These are phyloP conservation scores for Drosophila vallismaia DNA, from an alignment of 2,888 invertebrate genomes.

Conservation along the genomic window DNA sequence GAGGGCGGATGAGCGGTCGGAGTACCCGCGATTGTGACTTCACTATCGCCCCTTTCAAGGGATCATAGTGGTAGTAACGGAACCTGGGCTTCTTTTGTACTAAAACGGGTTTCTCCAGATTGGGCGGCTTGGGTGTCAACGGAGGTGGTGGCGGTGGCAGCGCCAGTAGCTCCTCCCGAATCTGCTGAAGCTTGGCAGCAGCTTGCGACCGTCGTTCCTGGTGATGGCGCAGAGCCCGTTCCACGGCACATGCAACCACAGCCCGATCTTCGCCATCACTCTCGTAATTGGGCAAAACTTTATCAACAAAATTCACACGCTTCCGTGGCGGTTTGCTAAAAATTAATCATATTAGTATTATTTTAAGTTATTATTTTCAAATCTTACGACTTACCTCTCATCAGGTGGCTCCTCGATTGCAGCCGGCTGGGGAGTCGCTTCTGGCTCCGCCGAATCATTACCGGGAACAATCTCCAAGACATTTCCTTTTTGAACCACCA, in stretches of 20 bases:
- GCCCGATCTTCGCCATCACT: slow-evolving; percentile 81
- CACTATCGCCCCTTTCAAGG: slow-evolving; percentile 76
- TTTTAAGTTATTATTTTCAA: too few relatives aligned
- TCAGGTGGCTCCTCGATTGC: slow-evolving; percentile 47
- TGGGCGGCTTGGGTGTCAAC: slow-evolving; percentile 62
- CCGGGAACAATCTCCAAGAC: slow-evolving; percentile 83
- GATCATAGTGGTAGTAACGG: slow-evolving; percentile 82
- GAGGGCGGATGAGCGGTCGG: slow-evolving; percentile 73
- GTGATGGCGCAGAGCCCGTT: slow-evolving; percentile 64
- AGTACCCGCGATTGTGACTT: slow-evolving; percentile 75
- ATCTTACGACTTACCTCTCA: slow-evolving; percentile 49
- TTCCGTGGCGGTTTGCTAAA: slow-evolving; percentile 74
- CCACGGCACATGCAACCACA: slow-evolving; percentile 64
- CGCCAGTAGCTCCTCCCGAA: slow-evolving; percentile 45
- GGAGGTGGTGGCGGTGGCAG: slow-evolving; percentile 77
- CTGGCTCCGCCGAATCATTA: not conserved
- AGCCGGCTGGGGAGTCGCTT: slow-evolving; percentile 24
- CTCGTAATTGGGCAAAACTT: slow-evolving; percentile 80
- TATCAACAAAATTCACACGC: slow-evolving; percentile 81
- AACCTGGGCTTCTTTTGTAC: slow-evolving; percentile 73
- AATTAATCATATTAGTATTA: not conserved
- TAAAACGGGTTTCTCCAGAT: slow-evolving; percentile 76
- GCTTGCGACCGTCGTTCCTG: slow-evolving; percentile 60
- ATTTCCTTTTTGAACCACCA: slow-evolving; percentile 83
- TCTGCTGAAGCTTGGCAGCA: slow-evolving; percentile 45